Percentiles rank a stretch among this genome's conserved stretches.
phyloP scores from a whole-genome alignment of 2,113 vertebrate genomes.

The Orientallactaga bullata region DNA sequence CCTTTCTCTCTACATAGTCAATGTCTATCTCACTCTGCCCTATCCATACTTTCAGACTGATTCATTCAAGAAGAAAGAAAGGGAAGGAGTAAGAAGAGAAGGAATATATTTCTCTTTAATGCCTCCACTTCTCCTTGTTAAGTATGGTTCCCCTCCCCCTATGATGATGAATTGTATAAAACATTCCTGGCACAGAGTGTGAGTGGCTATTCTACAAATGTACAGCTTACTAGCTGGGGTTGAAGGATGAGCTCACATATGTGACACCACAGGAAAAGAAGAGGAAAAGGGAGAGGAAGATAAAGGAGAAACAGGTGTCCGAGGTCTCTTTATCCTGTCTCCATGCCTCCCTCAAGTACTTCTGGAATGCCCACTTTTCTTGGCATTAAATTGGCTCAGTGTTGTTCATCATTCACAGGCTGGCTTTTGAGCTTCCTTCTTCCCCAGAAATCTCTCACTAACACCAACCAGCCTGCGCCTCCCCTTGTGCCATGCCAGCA shows the following conservation, averaged over 20 bases:
- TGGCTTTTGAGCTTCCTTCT: not conserved
- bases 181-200: not conserved
- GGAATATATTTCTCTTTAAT: not conserved
- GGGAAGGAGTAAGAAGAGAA: not conserved
- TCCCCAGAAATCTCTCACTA: not conserved
- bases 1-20: fast-evolving
- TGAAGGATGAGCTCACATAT: not conserved
- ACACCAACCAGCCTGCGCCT: not conserved
- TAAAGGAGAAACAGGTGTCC: not conserved
- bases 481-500: not conserved
- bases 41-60: not conserved
- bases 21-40: not conserved
- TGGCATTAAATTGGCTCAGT: not conserved
- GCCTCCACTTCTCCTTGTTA: not conserved
- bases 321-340: not conserved
- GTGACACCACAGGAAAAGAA: not conserved
- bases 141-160: not conserved
- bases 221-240: conserved; percentile 9
- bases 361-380: not conserved
- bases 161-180: conserved; percentile 4
- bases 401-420: not conserved
- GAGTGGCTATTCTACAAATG: conserved; percentile 44
- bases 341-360: not conserved
- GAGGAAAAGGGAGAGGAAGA: not conserved
- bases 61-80: conserved; percentile 20